These are phyloP conservation scores for Gymnoscelis rufifasciata DNA, from an alignment of 2,888 invertebrate species.

Conservation along the genomic window DNA sequence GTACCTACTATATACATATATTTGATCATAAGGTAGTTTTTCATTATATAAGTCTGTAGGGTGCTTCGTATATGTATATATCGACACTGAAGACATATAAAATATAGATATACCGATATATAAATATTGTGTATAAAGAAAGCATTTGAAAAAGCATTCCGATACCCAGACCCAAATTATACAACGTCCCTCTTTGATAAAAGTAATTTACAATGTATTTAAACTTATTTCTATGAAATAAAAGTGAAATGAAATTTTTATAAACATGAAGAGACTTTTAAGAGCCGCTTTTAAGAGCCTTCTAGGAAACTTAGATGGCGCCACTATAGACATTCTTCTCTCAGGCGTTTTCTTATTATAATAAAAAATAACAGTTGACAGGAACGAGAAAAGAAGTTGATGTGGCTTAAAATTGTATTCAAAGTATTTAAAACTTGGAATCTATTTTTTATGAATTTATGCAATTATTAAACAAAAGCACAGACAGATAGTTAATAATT, in stretches of 20 bases:
- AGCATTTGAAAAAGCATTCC: slow-evolving; percentile 17
- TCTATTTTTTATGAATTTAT: no score
- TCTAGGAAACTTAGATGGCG: not conserved
- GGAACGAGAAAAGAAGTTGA: no score
- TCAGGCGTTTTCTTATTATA: no score
- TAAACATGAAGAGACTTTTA: not conserved
- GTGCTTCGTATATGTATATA: slow-evolving; percentile 7
- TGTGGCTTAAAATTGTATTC: no score
- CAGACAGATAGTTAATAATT: no score
- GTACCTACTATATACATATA: no score
- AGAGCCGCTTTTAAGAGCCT: no score
- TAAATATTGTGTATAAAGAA: not conserved
- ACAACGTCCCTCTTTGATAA: not conserved
- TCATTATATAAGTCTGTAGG: not conserved
- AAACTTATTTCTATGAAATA: not conserved
- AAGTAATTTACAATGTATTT: not conserved
- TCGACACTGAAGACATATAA: slow-evolving; percentile 11
- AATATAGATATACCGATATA: not conserved
- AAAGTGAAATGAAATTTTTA: not conserved
- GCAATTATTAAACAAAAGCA: no score
- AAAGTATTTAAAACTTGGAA: no score
- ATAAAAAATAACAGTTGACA: no score
- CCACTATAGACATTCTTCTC: no score
- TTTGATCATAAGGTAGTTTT: no score
- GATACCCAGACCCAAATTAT: slow-evolving; percentile 2